phyloP scores from a whole-genome alignment of 2,888 invertebrate genomes.

The Chloroclysta siterata region DNA sequence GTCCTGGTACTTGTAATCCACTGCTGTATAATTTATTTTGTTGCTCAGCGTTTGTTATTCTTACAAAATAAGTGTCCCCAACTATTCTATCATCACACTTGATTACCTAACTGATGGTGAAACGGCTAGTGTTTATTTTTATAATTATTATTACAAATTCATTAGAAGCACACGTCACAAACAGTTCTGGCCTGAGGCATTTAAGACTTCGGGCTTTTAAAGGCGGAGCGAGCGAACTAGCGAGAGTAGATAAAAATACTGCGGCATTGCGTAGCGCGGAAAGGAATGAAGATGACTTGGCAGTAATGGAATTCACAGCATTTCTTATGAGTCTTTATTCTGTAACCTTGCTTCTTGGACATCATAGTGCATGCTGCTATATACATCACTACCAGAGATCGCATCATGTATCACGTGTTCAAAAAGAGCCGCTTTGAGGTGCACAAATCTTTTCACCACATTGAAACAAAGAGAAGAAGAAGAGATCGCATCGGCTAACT shows the following conservation, averaged over 20 bases:
- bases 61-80: slow-evolving; percentile 39
- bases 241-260: slow-evolving; percentile 7
- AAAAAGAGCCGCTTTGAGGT: too few species aligned
- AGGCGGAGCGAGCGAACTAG: slow-evolving; percentile 1
- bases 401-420: too few species aligned
- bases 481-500: neutral
- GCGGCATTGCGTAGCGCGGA: slow-evolving; percentile 8
- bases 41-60: slow-evolving; percentile 26
- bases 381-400: too few species aligned
- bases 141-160: slow-evolving; percentile 44
- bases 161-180: slow-evolving; percentile 40
- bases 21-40: neutral
- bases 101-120: slow-evolving; percentile 39
- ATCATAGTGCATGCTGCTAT: too few species aligned
- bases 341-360: neutral
- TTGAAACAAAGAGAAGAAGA: too few species aligned
- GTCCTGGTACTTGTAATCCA: neutral
- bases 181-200: slow-evolving; percentile 38
- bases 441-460: too few species aligned
- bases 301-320: slow-evolving; percentile 12
- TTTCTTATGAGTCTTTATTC: slow-evolving; percentile 2
- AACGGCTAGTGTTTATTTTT: slow-evolving; percentile 41
- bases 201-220: slow-evolving; percentile 22
- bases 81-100: slow-evolving; percentile 35
- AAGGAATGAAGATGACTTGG: slow-evolving; percentile 22